Evolutionary conservation across 2,113 vertebrate genomes (phyloP), one percentile per base, ranked within the genome.

Genomic region (Epinephelus cyanopodus): DNA sequence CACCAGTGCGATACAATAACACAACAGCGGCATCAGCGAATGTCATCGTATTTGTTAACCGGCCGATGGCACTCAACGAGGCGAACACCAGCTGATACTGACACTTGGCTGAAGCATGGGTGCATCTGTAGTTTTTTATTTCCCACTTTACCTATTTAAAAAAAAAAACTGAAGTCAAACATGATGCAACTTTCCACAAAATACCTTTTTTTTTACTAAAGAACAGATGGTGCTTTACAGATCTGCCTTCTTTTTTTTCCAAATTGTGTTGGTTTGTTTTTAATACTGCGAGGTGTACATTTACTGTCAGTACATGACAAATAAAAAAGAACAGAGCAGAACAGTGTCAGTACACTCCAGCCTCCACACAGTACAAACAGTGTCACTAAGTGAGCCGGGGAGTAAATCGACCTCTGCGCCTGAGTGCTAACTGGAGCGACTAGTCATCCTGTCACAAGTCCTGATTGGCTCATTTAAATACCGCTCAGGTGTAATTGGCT

Each of bases 381-480:
- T 47, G 11, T 71, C 74, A 74, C 77, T 61, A 7, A 83, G 77
- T 85, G 82, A 89, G 72, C 63, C 71, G 21, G 50, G 75, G 90
- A 93, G 88, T 90, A 63, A 87, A 93, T 91, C 85, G 85, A 94
- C 92, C 91, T 93, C 87, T 72, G 86, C 6, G 39, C 82, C 76
- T 60, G 56, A 90, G 81, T 61, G 89, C 90, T 92, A 93, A 92
- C 87, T 87, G 85, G 89, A 91, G 90, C 81, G 76, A 87, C 84
- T 68, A 85, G 90, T 94, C 90, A 85, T 88, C 61, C 87, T 94
- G 92, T 94, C 93, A 94, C 67, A 79, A 37, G 75, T 92, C 87
- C 92, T 94, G 95, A 95, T 92, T 91, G 94, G 79, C 92, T 95
- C 93, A 96, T 97, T 97, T 98, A 97, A 97, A 96, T 97, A 97